Conservation (phyloP, 2,888 invertebrate species). For the Pachydiplax longipennis region DNA sequence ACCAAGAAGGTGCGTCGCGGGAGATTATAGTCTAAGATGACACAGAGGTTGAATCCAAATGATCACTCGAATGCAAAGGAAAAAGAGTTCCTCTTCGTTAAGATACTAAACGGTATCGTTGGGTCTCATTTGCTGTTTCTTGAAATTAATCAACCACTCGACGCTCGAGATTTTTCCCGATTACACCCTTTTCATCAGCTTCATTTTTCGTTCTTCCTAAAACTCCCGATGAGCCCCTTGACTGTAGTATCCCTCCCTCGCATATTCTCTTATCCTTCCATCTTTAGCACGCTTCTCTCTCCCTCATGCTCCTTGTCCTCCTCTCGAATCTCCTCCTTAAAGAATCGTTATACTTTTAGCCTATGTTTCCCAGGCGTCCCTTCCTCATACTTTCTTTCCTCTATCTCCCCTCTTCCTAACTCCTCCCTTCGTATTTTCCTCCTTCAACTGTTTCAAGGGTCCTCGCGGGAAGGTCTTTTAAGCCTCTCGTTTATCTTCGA, state of each 20-base stretch:
- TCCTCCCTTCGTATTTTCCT: constrained; percentile 4
- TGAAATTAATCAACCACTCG: no score
- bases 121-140: no score
- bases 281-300: not conserved
- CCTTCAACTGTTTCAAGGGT: constrained; percentile 32
- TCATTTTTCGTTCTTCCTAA: not conserved
- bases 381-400: not conserved
- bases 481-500: constrained; percentile 38
- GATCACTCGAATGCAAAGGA: no score
- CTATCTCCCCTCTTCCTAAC: not conserved
- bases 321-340: not conserved
- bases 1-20: no score
- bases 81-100: no score
- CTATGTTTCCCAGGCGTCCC: constrained; percentile 30
- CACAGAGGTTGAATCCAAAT: no score
- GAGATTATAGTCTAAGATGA: no score
- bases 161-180: not conserved
- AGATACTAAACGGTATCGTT: no score
- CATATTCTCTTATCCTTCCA: not conserved
- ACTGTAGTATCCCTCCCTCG: not conserved
- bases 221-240: not conserved
- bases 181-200: not conserved
- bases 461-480: constrained; percentile 38
- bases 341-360: constrained; percentile 28
- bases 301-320: not conserved